Conservation (phyloP, 2,888 invertebrate genomes). For the Dicyrtomina minuta region DNA sequence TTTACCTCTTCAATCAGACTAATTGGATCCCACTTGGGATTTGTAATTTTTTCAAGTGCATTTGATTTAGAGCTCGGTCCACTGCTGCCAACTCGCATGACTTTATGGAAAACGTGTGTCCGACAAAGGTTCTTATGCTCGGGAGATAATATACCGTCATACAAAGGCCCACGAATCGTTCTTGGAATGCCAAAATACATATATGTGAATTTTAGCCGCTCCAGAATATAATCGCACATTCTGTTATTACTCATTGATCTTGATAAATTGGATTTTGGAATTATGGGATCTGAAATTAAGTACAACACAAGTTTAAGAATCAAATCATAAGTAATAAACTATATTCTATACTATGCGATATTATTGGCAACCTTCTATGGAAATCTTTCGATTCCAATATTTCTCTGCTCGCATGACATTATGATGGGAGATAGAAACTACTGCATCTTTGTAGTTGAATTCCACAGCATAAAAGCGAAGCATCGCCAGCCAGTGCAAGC, state of each 20-base stretch:
- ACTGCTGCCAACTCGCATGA: neutral
- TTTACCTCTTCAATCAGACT: conserved; percentile 32
- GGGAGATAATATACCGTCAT: conserved; percentile 44
- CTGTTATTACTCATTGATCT: conserved; percentile 57
- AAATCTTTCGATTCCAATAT: conserved; percentile 56
- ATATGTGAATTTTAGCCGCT: conserved; percentile 58
- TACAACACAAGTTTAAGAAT: neutral
- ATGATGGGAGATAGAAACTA: conserved; percentile 53
- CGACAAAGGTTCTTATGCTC: conserved; percentile 2
- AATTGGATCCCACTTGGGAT: conserved; percentile 23
- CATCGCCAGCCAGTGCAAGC: conserved; percentile 56
- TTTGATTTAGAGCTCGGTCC: neutral
- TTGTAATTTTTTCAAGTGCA: conserved; percentile 14
- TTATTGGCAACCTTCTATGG: conserved; percentile 56
- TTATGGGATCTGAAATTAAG: conserved; percentile 59
- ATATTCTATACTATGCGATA: conserved; percentile 6
- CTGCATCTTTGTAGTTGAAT: conserved; percentile 51
- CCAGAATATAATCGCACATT: conserved; percentile 59
- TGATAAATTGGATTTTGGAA: conserved; percentile 58
- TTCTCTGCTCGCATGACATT: conserved; percentile 53
- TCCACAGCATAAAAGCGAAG: conserved; percentile 56
- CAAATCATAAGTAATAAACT: no score
- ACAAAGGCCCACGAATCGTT: conserved; percentile 56
- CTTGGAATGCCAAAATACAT: conserved; percentile 59
- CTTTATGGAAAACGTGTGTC: conserved; percentile 17